Evolutionary conservation across 2,888 invertebrate species (phyloP), one percentile per base, ranked within the genome.

Genomic region (Ectemnius continuus): DNA sequence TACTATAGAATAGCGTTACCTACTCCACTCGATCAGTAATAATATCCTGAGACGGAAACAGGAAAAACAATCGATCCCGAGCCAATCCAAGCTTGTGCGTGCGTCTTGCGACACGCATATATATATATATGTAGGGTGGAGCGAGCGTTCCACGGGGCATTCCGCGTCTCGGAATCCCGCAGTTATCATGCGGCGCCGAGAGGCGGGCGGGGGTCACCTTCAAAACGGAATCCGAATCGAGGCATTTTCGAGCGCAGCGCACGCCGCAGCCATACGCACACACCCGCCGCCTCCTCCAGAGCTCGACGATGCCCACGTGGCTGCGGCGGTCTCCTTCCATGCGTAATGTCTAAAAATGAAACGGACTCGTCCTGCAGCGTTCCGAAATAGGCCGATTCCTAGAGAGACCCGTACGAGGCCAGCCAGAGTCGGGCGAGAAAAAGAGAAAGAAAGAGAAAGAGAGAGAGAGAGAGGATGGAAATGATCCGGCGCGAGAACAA

Each of bases 351-450:
- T 78, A 78, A 78, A 78, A 78, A 76, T 73, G 76, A 73, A 70
- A 56, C 64, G 28, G 16, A 64, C 72, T 67, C 67, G 72, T 75
- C 72, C 76, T 60, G 76, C 70, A 46, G 61, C 64, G 70, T 72
- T 72, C 77, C 69, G 78, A 85, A 85, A 84, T 85, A 84, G 84
- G 84, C 81, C 85, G 76, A 81, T 84, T 82, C 73, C 81, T 80
- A 73, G 76, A 73, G 70, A 58, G 72, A 23, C 28, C 59, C 59
- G 66, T 11, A 16, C 61, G 16, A 52, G 58, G 57, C 62, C 67
- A 67, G 68, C 60, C 70, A 76, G 70, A 36, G 45, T 26, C 56
- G 48, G 45, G 47, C 23, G 5, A 20, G 36, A 1, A 3, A 3
- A 56, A 45, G 61, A 60, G 73, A 63, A 61, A 16, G 48, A 61